Conservation (phyloP, 2,888 invertebrate species). For the Tipula confusa region DNA sequence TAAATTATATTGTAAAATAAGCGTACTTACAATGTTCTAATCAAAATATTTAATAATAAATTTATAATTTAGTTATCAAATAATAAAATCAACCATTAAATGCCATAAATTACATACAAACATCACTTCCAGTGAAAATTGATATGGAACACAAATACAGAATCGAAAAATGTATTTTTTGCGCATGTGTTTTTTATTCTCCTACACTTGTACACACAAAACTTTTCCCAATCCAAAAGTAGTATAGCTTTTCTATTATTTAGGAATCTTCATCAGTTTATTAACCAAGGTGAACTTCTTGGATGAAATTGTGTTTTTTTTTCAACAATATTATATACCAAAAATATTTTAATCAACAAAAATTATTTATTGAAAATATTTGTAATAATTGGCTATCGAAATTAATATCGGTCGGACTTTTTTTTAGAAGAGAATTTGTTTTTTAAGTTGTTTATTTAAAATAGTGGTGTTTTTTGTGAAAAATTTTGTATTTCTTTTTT, state of each 20-base stretch:
- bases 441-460: neutral
- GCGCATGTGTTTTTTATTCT: neutral
- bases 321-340: neutral
- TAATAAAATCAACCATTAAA: neutral
- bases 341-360: neutral
- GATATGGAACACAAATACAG: neutral
- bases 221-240: neutral
- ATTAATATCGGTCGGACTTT: neutral
- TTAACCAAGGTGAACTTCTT: slow-evolving; percentile 9
- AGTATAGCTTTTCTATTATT: neutral
- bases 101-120: neutral
- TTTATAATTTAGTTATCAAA: neutral
- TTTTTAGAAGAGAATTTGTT: too few relatives aligned
- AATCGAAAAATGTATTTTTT: neutral
- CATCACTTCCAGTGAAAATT: neutral
- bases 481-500: neutral
- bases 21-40: neutral
- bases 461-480: neutral
- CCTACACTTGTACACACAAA: neutral
- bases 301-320: neutral
- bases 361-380: neutral
- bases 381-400: neutral
- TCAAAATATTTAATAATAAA: neutral
- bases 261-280: neutral
- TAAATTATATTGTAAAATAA: neutral